These are phyloP conservation scores for Parnassius apollo DNA, from an alignment of 2,888 invertebrate genomes.

Conservation along the genomic window DNA sequence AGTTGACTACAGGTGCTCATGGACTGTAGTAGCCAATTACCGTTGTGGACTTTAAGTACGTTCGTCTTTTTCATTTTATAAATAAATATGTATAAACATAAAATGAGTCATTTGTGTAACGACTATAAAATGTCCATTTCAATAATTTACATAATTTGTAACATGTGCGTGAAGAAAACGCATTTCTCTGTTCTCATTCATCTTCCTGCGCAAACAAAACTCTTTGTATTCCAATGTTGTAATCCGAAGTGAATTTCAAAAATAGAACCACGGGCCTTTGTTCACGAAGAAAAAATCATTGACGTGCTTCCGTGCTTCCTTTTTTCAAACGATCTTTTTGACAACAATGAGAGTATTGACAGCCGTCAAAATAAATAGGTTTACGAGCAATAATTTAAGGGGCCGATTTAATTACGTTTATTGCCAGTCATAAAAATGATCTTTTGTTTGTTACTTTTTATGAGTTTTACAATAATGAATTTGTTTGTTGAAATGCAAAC, in stretches of 20 bases:
- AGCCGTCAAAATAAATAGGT: slow-evolving; percentile 29
- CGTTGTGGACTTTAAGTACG: too few relatives aligned
- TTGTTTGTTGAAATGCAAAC: slow-evolving; percentile 17
- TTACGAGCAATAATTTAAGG: slow-evolving; percentile 35
- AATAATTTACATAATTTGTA: slow-evolving; percentile 37
- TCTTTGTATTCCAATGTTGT: slow-evolving; percentile 62
- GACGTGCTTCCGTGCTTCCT: slow-evolving; percentile 15
- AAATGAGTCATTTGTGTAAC: slow-evolving; percentile 20
- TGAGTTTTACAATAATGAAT: slow-evolving; percentile 19
- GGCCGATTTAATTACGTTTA: slow-evolving; percentile 28
- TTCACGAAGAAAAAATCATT: slow-evolving; percentile 37
- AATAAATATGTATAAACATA: slow-evolving; percentile 19
- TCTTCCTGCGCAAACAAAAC: slow-evolving; percentile 56
- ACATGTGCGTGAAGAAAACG: slow-evolving; percentile 49
- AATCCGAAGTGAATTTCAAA: slow-evolving; percentile 56
- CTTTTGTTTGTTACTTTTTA: slow-evolving; percentile 20
- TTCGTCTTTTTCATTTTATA: too few relatives aligned
- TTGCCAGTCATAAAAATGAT: slow-evolving; percentile 20
- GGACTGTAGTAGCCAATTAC: too few relatives aligned
- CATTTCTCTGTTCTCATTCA: slow-evolving; percentile 52
- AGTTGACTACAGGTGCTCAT: too few relatives aligned
- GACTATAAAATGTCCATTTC: slow-evolving; percentile 27
- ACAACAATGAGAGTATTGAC: slow-evolving; percentile 26
- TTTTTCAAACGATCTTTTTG: slow-evolving; percentile 21
- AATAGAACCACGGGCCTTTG: slow-evolving; percentile 64